Evolutionary conservation across 2,888 invertebrate genomes (phyloP), one percentile per base, ranked within the genome.

Genomic region (Amphipoea lucens): DNA sequence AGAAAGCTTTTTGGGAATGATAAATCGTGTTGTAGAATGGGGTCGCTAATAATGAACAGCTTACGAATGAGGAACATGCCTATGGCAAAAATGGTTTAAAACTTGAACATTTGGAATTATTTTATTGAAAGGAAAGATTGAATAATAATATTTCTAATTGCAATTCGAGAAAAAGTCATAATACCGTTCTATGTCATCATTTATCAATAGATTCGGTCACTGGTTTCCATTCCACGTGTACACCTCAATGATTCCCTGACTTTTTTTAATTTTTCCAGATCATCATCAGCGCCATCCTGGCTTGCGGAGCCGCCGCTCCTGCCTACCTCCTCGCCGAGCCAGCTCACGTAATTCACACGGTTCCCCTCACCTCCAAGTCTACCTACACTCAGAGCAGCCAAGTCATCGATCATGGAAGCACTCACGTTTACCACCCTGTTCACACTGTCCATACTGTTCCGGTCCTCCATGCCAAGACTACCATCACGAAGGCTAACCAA

Each of bases 401-500:
- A 74, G 78, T 92, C 0, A 88, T 94, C 42, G 92, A 95, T 87
- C 94, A 95, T 42, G 94, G 94, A 40, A 92, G 92, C 87, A 93
- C 95, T 40, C 92, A 85, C 14, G 76, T 93, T 72, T 78, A 93
- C 63, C 93, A 93, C 74, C 93, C 83, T 20, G 80, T 90, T 86
- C 51, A 90, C 82, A 63, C 83, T 4, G 63, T 86, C n/a, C 86
- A 86, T 12, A 66, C 82, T 14, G 62, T 83, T 20, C 88, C 90
- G 12, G 78, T 90, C 4, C 92, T 93, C 12, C 89, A 90, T 40
- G 76, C 91, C 0, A 94, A 94, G 81, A 92, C 92, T 4, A 93
- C 93, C 5, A 92, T 76, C 60, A 76, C 94, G 0, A 95, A 95
- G 91, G 91, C 96, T 92, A 93, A 96, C 91, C 91, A 95, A 88